Percentiles rank a stretch among this genome's conserved stretches.
phyloP scores from a whole-genome alignment of 2,888 invertebrate genomes.

The Xylophagus ater region DNA sequence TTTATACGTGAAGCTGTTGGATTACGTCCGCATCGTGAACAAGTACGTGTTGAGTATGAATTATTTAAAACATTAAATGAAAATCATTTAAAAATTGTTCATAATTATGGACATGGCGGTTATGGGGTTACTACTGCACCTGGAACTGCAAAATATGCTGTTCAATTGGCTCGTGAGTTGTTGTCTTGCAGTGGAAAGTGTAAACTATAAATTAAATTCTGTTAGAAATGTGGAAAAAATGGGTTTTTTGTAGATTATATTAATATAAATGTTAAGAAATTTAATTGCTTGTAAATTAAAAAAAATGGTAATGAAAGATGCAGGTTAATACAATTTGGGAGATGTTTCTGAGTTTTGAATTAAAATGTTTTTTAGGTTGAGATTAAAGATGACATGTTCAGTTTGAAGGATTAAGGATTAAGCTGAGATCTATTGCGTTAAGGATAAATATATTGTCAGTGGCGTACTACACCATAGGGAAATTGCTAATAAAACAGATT shows the following conservation, averaged over 20 bases:
- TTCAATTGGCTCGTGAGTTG: slow-evolving; percentile 52
- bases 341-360: background rate
- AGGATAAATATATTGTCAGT: too few relatives aligned
- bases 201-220: background rate
- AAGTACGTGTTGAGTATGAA: slow-evolving; percentile 63
- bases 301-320: background rate
- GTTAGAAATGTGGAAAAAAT: background rate
- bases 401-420: too few relatives aligned
- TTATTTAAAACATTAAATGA: slow-evolving; percentile 33
- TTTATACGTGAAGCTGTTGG: slow-evolving; percentile 60
- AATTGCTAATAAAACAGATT: too few relatives aligned
- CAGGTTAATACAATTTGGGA: background rate
- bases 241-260: background rate
- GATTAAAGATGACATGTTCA: too few relatives aligned
- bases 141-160: slow-evolving; percentile 71
- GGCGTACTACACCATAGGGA: too few relatives aligned
- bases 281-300: background rate
- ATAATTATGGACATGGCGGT: slow-evolving; percentile 93
- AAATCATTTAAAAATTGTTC: slow-evolving; percentile 55
- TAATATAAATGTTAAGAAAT: background rate
- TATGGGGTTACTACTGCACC: slow-evolving; percentile 86
- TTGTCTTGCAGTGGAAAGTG: slow-evolving; percentile 38
- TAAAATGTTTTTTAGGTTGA: too few relatives aligned
- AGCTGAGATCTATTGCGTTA: too few relatives aligned
- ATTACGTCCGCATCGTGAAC: slow-evolving; percentile 67